Conservation (phyloP, 2,113 vertebrate species). For the Dinomys branickii region DNA sequence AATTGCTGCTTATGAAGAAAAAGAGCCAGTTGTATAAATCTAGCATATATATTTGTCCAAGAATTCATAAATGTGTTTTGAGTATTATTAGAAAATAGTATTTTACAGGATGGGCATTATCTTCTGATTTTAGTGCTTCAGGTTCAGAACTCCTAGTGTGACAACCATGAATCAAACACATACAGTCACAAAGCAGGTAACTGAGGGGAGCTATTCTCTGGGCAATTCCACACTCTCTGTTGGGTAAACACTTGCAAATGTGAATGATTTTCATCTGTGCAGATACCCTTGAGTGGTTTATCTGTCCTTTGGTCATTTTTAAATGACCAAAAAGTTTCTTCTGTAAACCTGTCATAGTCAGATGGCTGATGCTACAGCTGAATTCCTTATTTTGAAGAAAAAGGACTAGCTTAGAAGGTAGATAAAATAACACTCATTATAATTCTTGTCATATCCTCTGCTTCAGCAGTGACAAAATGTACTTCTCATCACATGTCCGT, state of each 20-base stretch:
- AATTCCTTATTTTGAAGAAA: constrained; percentile 64
- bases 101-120: constrained; percentile 7
- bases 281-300: constrained; percentile 61
- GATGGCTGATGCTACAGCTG: constrained; percentile 62
- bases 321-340: constrained; percentile 65
- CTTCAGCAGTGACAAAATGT: constrained; percentile 56
- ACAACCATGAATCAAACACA: constrained; percentile 48
- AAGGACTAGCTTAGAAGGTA: constrained; percentile 71
- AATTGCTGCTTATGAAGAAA: constrained; percentile 49
- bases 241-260: constrained; percentile 65
- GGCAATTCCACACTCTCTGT: constrained; percentile 47
- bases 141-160: constrained; percentile 10
- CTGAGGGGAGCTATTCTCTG: neutral
- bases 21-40: constrained; percentile 52
- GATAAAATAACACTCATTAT: constrained; percentile 60
- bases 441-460: constrained; percentile 55
- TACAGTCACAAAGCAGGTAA: neutral
- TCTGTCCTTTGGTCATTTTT: constrained; percentile 65
- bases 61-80: neutral
- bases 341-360: constrained; percentile 61
- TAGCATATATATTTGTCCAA: constrained; percentile 47
- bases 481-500: constrained; percentile 63
- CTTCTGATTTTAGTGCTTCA: constrained; percentile 53
- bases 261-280: constrained; percentile 67
- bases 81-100: constrained; percentile 46